Conservation (phyloP, 2,113 vertebrate genomes). For the Triplophysa dalaica region DNA sequence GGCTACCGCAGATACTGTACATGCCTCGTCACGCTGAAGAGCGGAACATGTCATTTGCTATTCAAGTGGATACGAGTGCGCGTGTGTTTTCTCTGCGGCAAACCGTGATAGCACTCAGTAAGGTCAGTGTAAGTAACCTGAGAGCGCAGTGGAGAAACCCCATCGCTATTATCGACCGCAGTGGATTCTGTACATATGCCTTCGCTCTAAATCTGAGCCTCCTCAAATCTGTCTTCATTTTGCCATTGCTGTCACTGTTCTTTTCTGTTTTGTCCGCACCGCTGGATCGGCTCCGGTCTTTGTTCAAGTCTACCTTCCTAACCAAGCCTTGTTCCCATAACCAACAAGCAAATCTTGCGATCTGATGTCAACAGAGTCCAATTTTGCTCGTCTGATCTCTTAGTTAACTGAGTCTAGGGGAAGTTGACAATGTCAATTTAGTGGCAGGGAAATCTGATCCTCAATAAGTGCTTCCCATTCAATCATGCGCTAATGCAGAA, state of each 20-base stretch:
- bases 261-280: not conserved
- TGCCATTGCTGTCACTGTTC: not conserved
- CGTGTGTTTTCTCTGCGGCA: slow-evolving; percentile 62
- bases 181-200: slow-evolving; percentile 68
- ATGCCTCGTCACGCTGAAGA: slow-evolving; percentile 38
- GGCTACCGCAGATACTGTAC: not conserved
- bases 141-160: slow-evolving; percentile 70
- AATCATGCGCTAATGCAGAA: slow-evolving; percentile 49
- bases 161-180: slow-evolving; percentile 75
- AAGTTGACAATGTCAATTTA: slow-evolving; percentile 9
- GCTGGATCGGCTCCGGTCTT: not conserved
- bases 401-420: slow-evolving; percentile 1
- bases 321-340: not conserved
- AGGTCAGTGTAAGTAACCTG: slow-evolving; percentile 75
- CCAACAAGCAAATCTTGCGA: not conserved
- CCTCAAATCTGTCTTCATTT: slow-evolving; percentile 28
- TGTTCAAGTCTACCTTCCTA: not conserved
- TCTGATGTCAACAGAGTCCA: not conserved
- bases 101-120: slow-evolving; percentile 71
- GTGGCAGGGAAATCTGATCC: slow-evolving; percentile 35
- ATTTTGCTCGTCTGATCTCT: not conserved
- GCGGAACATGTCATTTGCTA: not conserved
- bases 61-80: slow-evolving; percentile 47
- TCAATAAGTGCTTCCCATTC: slow-evolving; percentile 30
- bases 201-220: slow-evolving; percentile 28